phyloP scores from a whole-genome alignment of 2,113 vertebrate genomes.

The Pterophyllum scalare region DNA sequence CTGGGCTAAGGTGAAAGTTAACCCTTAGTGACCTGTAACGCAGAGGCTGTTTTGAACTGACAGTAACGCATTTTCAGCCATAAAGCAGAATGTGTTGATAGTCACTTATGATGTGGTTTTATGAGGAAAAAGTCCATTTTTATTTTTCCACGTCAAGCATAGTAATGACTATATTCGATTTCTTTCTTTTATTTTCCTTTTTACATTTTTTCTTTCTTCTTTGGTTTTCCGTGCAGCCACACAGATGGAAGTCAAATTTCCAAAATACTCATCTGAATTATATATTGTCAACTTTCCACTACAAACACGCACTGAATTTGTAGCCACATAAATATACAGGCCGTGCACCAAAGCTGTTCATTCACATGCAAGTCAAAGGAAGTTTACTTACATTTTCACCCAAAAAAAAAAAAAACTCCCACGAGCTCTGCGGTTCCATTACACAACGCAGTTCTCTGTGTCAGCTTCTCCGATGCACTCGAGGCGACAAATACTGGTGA shows the following conservation, averaged over 20 bases:
- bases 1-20: slow-evolving; percentile 33
- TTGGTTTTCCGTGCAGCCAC: not conserved
- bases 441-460: slow-evolving; percentile 39
- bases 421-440: slow-evolving; percentile 44
- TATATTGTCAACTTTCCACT: slow-evolving; percentile 33
- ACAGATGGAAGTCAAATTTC: not conserved
- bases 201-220: not conserved
- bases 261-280: not conserved
- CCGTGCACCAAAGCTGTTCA: slow-evolving; percentile 31
- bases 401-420: slow-evolving; percentile 40
- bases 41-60: slow-evolving; percentile 1
- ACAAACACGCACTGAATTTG: slow-evolving; percentile 4
- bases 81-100: not conserved
- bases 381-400: slow-evolving; percentile 79
- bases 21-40: slow-evolving; percentile 36
- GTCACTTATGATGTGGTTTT: not conserved
- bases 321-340: slow-evolving; percentile 18
- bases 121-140: not conserved
- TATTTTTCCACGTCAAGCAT: not conserved
- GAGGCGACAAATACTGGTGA: slow-evolving; percentile 45
- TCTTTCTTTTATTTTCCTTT: not conserved
- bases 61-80: not conserved
- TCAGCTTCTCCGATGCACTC: slow-evolving; percentile 51
- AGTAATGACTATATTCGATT: not conserved
- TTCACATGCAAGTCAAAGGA: slow-evolving; percentile 58